Evolutionary conservation across 1,140 invertebrate species (phyloP).

Genomic region (Drosophila ficusphila): DNA sequence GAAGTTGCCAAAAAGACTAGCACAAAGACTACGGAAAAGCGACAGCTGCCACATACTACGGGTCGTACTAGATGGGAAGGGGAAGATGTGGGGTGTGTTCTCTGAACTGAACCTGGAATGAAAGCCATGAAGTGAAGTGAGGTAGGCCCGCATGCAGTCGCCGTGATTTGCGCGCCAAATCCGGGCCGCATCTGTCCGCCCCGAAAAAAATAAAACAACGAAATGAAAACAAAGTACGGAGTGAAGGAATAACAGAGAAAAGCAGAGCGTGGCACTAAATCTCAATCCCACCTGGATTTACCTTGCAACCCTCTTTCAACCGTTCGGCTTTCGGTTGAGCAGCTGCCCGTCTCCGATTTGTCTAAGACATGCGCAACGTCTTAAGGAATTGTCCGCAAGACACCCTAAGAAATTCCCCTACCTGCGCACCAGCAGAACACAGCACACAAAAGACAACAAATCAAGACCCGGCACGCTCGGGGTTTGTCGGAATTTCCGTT

Average conservation of each 20-base stretch:
- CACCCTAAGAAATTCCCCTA: conserved; percentile 50
- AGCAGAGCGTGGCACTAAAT: conserved; percentile 56
- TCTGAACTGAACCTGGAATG: background rate
- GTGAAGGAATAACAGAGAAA: background rate
- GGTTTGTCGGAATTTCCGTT: conserved; percentile 30
- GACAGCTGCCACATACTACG: conserved; percentile 34
- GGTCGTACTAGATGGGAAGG: conserved; percentile 29
- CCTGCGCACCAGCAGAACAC: conserved; percentile 18
- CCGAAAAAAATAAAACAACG: conserved; percentile 17
- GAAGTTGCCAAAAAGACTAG: conserved; percentile 64
- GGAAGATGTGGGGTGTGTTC: background rate
- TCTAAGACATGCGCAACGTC: conserved; percentile 79
- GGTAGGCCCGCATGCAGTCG: conserved; percentile 32
- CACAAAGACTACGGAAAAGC: conserved; percentile 26
- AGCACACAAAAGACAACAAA: conserved; percentile 47
- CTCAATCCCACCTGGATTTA: conserved; percentile 80
- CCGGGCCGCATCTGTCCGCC: conserved; percentile 56
- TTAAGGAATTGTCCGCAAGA: conserved; percentile 58
- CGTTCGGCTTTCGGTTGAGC: conserved; percentile 50
- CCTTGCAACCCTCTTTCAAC: conserved; percentile 61
- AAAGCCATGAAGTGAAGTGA: conserved; percentile 18
- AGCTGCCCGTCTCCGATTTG: conserved; percentile 60
- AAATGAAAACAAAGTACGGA: no score
- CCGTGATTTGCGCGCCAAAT: conserved; percentile 68
- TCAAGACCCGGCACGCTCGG: conserved; percentile 43